Conservation (phyloP, 1,140 invertebrate genomes). For the Magallana ariakensis region DNA sequence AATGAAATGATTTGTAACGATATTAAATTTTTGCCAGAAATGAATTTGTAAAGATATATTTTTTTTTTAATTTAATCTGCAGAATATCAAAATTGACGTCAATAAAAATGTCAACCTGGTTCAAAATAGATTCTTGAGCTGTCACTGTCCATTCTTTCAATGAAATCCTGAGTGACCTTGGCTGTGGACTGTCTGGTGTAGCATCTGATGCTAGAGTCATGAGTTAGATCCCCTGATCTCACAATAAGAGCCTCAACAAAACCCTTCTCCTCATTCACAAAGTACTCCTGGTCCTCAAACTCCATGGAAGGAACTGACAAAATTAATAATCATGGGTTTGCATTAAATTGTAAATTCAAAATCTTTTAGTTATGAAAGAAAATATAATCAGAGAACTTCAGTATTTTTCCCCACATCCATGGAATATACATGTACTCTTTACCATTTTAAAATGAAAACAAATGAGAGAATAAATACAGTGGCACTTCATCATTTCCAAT, state of each 20-base stretch:
- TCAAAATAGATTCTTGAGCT: conserved; percentile 76
- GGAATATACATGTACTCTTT: not conserved
- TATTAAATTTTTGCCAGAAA: too few species aligned
- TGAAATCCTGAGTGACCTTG: conserved; percentile 75
- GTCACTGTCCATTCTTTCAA: conserved; percentile 78
- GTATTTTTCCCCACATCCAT: too few species aligned
- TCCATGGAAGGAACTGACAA: conserved; percentile 77
- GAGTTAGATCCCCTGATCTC: conserved; percentile 77
- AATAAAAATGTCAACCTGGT: conserved; percentile 68
- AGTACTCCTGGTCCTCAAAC: conserved; percentile 76
- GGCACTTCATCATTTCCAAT: not conserved
- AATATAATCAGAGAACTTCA: too few species aligned
- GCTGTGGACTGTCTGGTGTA: conserved; percentile 80
- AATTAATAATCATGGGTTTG: too few species aligned
- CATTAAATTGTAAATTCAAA: conserved; percentile 22
- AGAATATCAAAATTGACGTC: too few species aligned
- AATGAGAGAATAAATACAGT: not conserved
- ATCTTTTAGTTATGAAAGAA: too few species aligned
- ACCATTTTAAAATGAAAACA: too few species aligned
- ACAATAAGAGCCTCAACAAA: conserved; percentile 73
- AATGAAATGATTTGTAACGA: too few species aligned
- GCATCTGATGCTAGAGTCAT: conserved; percentile 77
- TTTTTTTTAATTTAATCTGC: too few species aligned
- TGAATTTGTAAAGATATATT: too few species aligned
- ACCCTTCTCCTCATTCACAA: conserved; percentile 77